phyloP scores from a whole-genome alignment of 2,888 invertebrate genomes.

The Macaria liturata region DNA sequence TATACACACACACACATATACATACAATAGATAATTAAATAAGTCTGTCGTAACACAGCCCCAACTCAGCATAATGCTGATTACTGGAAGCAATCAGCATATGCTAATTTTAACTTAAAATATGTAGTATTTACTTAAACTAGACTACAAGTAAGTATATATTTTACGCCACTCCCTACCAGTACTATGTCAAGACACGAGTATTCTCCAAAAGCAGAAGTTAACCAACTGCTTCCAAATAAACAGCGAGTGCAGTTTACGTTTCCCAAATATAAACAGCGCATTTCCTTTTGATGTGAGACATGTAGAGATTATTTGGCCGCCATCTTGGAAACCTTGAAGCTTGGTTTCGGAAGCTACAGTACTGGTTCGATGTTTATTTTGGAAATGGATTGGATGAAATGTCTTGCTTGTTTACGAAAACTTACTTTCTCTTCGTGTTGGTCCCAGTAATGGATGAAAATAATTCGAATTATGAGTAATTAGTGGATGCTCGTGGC shows the following conservation, averaged over 20 bases:
- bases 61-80: no score
- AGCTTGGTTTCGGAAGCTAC: background rate
- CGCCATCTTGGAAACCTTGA: conserved; percentile 19
- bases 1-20: no score
- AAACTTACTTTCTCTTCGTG: no score
- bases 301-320: conserved; percentile 16
- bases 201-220: conserved; percentile 6
- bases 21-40: no score
- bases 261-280: conserved; percentile 33
- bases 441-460: no score
- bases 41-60: no score
- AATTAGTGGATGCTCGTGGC: no score
- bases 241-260: conserved; percentile 35
- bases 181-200: background rate
- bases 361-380: background rate
- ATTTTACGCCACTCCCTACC: no score
- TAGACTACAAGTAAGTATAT: no score
- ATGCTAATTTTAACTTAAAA: no score
- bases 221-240: conserved; percentile 19
- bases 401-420: background rate
- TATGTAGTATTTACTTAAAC: no score
- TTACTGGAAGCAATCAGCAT: background rate
- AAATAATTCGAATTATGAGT: no score
- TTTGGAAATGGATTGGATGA: background rate
- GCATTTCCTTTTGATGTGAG: conserved; percentile 38